phyloP scores from a whole-genome alignment of 2,888 invertebrate genomes.

The Andrena trimmerana region DNA sequence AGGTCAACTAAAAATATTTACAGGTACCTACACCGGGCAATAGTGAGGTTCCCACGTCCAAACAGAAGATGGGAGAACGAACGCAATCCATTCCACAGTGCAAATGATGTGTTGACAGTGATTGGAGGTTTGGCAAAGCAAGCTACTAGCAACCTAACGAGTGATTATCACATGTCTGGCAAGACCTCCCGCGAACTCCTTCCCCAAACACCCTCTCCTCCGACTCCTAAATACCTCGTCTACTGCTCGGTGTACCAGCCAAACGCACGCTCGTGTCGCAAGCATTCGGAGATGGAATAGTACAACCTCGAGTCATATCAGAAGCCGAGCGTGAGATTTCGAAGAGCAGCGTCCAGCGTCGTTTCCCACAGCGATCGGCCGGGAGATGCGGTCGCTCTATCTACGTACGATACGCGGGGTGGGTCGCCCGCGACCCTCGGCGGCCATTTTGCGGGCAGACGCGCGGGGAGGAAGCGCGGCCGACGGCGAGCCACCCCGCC shows the following conservation, averaged over 20 bases:
- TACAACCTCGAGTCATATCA: slow-evolving; percentile 71
- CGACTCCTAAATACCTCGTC: too few relatives aligned
- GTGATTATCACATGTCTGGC: too few relatives aligned
- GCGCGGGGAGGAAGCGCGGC: neutral
- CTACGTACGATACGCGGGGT: slow-evolving; percentile 56
- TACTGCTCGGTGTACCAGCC: neutral
- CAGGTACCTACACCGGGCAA: too few relatives aligned
- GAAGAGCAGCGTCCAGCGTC: slow-evolving; percentile 28
- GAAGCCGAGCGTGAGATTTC: slow-evolving; percentile 57
- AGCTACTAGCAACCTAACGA: too few relatives aligned
- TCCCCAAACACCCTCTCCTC: too few relatives aligned
- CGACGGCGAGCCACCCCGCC: slow-evolving; percentile 52
- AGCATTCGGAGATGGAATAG: slow-evolving; percentile 54
- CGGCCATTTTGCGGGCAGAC: neutral
- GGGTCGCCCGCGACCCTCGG: slow-evolving; percentile 16
- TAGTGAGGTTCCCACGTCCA: too few relatives aligned
- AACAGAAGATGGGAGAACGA: too few relatives aligned
- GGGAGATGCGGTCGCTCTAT: slow-evolving; percentile 62
- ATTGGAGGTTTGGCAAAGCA: too few relatives aligned
- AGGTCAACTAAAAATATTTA: too few relatives aligned
- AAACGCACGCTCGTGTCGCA: slow-evolving; percentile 31
- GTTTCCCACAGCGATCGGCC: slow-evolving; percentile 39
- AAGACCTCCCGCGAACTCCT: too few relatives aligned
- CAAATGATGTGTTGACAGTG: too few relatives aligned
- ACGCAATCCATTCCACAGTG: too few relatives aligned